Percentiles rank a stretch among this genome's conserved stretches.
These are phyloP conservation scores for Nomada ferruginata DNA, from an alignment of 2,888 invertebrate species.

Conservation along the genomic window DNA sequence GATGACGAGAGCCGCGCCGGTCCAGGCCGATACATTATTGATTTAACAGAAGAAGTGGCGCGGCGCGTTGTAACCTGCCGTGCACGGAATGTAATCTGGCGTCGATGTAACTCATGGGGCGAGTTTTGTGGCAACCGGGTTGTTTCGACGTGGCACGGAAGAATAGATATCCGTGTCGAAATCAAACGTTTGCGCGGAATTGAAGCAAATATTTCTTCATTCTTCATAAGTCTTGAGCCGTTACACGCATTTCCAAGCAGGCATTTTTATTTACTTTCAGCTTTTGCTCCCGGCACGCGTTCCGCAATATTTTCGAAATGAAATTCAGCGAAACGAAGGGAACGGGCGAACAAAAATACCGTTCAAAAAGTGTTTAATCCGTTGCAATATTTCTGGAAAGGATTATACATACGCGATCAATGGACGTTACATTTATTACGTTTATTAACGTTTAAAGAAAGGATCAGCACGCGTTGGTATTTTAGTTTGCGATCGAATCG, in stretches of 20 bases:
- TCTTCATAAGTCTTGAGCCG: conserved; percentile 19
- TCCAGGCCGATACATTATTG: conserved; percentile 41
- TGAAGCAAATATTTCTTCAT: conserved; percentile 5
- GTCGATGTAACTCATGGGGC: conserved; percentile 34
- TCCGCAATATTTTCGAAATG: not conserved
- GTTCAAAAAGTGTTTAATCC: conserved; percentile 16
- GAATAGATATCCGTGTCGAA: conserved; percentile 6
- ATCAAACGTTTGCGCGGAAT: not conserved
- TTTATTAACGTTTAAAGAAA: too few relatives aligned
- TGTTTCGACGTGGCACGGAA: not conserved
- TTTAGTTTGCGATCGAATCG: conserved; percentile 6
- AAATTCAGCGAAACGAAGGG: not conserved
- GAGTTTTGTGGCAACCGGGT: conserved; percentile 3
- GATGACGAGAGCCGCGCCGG: conserved; percentile 15
- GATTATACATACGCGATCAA: conserved; percentile 24
- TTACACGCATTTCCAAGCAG: not conserved
- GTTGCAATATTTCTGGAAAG: conserved; percentile 31
- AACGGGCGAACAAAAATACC: not conserved
- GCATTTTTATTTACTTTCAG: not conserved
- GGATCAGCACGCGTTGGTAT: not conserved
- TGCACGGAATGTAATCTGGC: conserved; percentile 41
- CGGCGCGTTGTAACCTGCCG: conserved; percentile 29
- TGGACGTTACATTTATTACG: not conserved
- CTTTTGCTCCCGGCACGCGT: not conserved
- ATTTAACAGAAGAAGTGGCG: conserved; percentile 43